These are phyloP conservation scores for Holothuria leucospilota DNA, from an alignment of 53 echinoderm and acorn worm genomes.

Conservation along the genomic window DNA sequence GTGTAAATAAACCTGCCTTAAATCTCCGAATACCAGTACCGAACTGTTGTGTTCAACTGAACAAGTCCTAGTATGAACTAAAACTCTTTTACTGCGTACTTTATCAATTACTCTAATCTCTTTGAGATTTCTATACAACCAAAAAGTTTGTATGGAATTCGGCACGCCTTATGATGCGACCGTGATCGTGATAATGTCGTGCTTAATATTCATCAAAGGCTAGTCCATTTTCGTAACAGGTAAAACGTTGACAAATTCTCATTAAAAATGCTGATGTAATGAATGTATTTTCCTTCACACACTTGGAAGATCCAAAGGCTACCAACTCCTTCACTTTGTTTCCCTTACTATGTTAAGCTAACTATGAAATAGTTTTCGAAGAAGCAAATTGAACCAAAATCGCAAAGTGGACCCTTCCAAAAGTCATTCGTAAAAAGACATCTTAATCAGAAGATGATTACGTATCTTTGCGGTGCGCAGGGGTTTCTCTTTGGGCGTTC, in stretches of 20 bases:
- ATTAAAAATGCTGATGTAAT: no score
- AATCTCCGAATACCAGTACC: no score
- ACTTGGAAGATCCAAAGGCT: no score
- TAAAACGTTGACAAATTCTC: no score
- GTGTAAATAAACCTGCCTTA: no score
- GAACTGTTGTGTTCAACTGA: neutral
- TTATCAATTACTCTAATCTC: slow-evolving; percentile 47
- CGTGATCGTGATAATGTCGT: slow-evolving; percentile 27
- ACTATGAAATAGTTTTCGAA: no score
- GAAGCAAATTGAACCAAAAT: neutral
- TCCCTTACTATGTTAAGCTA: no score
- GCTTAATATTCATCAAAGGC: slow-evolving; percentile 20
- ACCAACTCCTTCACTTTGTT: no score
- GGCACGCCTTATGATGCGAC: slow-evolving; percentile 53
- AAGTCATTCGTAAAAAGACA: neutral
- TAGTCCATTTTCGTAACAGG: slow-evolving; percentile 15
- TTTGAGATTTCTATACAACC: slow-evolving; percentile 21
- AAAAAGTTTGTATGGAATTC: slow-evolving; percentile 51
- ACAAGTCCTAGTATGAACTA: neutral
- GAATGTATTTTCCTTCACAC: no score
- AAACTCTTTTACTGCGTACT: slow-evolving; percentile 24
- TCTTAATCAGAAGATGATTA: slow-evolving; percentile 26
- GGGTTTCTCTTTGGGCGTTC: slow-evolving; percentile 15
- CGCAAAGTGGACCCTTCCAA: slow-evolving; percentile 25
- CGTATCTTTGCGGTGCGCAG: slow-evolving; percentile 16